Percentiles rank a stretch among this genome's conserved stretches.
Evolutionary conservation across 1,140 invertebrate genomes (phyloP).

Genomic region (Pemphigus obesinymphae): DNA sequence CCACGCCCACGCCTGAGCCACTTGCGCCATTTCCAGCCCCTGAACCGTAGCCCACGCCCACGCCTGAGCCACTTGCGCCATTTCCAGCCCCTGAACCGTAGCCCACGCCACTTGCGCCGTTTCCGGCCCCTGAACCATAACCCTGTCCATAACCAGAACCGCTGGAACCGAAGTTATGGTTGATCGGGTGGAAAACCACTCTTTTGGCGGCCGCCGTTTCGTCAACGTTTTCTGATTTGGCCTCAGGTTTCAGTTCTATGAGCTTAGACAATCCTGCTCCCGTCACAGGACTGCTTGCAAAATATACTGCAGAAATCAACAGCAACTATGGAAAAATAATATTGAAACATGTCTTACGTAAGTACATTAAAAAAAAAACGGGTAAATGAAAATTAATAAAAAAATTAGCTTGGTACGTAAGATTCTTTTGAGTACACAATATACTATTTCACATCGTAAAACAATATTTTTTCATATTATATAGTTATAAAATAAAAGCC

Average conservation of each 20-base stretch:
- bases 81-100: no score
- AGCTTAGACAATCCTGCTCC: neutral
- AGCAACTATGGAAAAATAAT: neutral
- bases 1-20: neutral
- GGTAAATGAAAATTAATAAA: no score
- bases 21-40: slow-evolving; percentile 40
- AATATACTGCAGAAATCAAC: neutral
- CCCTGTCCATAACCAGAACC: neutral
- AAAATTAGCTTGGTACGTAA: no score
- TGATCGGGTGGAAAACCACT: neutral
- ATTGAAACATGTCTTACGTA: neutral
- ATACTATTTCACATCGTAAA: no score
- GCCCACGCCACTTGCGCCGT: no score
- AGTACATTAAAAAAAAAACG: no score
- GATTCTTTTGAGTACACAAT: no score
- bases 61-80: neutral
- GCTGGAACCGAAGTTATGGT: neutral
- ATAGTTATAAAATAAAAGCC: neutral
- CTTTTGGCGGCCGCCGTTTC: neutral
- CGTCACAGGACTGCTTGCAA: neutral
- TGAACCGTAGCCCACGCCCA: slow-evolving; percentile 49
- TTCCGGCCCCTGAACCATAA: no score
- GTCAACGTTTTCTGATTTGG: neutral
- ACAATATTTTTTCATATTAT: neutral
- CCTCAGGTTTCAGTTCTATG: neutral